Evolutionary conservation across 2,113 vertebrate species (phyloP).

Genomic region (Paralichthys olivaceus): DNA sequence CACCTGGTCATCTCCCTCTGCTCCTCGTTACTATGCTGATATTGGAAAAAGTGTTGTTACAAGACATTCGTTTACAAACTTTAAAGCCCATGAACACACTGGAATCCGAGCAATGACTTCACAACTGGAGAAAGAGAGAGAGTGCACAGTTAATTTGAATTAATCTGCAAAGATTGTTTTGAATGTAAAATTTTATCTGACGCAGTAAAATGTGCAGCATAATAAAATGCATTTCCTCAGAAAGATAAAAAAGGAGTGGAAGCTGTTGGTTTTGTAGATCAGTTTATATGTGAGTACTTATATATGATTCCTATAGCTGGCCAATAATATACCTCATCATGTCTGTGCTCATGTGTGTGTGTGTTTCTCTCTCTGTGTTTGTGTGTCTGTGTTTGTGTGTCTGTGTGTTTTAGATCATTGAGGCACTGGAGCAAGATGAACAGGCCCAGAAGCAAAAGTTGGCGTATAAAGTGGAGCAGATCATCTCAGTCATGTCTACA

Average conservation of each 20-base stretch:
- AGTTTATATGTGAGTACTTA: neutral
- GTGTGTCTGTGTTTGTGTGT: conserved; percentile 24
- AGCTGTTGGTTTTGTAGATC: neutral
- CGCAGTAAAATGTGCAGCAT: too few relatives aligned
- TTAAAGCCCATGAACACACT: too few relatives aligned
- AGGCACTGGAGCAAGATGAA: conserved; percentile 92
- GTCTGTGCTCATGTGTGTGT: conserved; percentile 7
- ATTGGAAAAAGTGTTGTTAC: too few relatives aligned
- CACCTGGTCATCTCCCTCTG: too few relatives aligned
- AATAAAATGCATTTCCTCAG: neutral
- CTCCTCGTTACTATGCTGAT: too few relatives aligned
- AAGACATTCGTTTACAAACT: too few relatives aligned
- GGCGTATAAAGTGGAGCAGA: conserved; percentile 93
- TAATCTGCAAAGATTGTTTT: neutral
- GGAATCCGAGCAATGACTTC: too few relatives aligned
- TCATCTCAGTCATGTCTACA: conserved; percentile 89
- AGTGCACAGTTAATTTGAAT: neutral
- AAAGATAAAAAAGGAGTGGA: neutral
- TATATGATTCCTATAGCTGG: conserved; percentile 3
- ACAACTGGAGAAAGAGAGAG: too few relatives aligned
- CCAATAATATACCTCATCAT: conserved; percentile 1
- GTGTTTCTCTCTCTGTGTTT: neutral
- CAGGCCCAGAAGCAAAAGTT: conserved; percentile 93
- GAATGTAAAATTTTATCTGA: neutral
- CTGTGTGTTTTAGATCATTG: conserved; percentile 85